Evolutionary conservation across 2,797 vertebrate species (phyloP).

Genomic region (Fistularia tabacaria): DNA sequence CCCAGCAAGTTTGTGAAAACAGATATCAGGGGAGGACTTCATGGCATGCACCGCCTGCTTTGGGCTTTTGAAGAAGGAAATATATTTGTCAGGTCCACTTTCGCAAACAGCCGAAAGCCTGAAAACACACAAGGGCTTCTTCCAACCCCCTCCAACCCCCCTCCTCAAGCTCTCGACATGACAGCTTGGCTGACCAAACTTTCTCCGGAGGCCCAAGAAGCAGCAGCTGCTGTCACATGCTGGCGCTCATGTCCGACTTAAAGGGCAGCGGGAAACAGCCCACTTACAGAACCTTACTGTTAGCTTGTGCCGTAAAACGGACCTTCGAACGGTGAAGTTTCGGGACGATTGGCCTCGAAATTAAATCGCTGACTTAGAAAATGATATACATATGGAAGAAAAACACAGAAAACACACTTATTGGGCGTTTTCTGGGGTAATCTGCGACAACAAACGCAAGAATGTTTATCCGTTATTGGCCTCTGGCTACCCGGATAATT

Average conservation of each 20-base stretch:
- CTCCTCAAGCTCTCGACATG: constrained; percentile 7
- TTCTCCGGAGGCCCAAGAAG: constrained; percentile 9
- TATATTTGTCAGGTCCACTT: no score
- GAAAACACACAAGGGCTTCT: no score
- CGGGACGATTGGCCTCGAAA: background rate
- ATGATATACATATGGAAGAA: background rate
- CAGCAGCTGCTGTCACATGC: constrained; percentile 24
- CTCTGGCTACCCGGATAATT: constrained; percentile 1
- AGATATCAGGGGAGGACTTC: no score
- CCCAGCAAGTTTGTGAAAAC: no score
- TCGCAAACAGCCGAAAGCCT: no score
- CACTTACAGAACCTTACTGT: background rate
- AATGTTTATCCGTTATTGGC: background rate
- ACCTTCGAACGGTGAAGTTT: no score
- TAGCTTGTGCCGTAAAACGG: no score
- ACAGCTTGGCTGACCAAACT: constrained; percentile 4
- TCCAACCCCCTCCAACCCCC: constrained; percentile 3
- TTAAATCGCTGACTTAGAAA: constrained; percentile 3
- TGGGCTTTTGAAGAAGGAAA: no score
- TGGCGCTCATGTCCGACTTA: constrained; percentile 11
- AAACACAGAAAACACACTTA: background rate
- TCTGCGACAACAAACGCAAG: background rate
- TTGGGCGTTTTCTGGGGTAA: background rate
- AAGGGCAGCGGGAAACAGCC: constrained; percentile 3
- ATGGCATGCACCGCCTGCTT: no score